These are phyloP conservation scores for Macroglossus sobrinus DNA, from an alignment of 2,113 vertebrate species.

Conservation along the genomic window DNA sequence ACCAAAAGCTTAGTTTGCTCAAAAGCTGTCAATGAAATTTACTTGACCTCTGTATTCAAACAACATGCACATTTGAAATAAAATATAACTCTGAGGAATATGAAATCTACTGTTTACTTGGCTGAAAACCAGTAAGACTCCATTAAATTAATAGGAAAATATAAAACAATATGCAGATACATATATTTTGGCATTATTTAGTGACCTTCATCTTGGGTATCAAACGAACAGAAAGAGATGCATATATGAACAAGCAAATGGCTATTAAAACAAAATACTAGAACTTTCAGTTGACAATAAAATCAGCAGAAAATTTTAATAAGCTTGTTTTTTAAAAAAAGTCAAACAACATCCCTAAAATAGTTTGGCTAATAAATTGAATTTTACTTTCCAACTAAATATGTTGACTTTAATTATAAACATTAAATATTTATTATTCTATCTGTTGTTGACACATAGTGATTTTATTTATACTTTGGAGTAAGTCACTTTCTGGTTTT, in stretches of 20 bases:
- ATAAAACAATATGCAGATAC: not conserved
- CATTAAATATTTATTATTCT: not conserved
- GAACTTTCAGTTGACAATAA: not conserved
- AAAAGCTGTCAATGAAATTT: not conserved
- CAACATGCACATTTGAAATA: not conserved
- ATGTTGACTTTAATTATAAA: not conserved
- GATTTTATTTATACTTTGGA: not conserved
- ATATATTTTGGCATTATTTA: not conserved
- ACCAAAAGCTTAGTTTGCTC: constrained; percentile 1
- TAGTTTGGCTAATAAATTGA: not conserved
- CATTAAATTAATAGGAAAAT: not conserved
- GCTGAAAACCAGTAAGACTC: not conserved
- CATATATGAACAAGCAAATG: not conserved
- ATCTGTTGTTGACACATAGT: not conserved
- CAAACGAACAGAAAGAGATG: not conserved
- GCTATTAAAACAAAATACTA: not conserved
- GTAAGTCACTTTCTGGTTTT: not conserved
- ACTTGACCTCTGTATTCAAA: not conserved
- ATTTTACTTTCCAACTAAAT: not conserved
- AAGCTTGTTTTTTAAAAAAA: not conserved
- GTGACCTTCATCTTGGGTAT: not conserved
- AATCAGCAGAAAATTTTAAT: not conserved
- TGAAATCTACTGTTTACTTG: not conserved
- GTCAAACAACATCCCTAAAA: not conserved
- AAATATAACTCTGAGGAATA: not conserved